phyloP scores from a whole-genome alignment of 2,113 vertebrate genomes.

The Cryptomyrus ogoouensis region DNA sequence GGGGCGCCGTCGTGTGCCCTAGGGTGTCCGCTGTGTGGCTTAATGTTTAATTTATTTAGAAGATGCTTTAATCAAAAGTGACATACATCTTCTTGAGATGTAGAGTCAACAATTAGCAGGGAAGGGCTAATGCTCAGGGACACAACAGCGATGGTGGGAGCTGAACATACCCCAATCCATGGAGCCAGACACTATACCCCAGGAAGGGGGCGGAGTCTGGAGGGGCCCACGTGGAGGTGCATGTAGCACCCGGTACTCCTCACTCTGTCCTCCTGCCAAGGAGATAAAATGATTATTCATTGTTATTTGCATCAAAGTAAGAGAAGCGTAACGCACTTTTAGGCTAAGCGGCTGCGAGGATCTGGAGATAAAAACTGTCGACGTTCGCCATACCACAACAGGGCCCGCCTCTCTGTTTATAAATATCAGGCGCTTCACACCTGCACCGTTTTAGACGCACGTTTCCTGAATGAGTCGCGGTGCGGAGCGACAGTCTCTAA shows the following conservation, averaged over 20 bases:
- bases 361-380: background rate
- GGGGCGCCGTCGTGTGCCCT: background rate
- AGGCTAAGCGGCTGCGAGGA: background rate
- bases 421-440: background rate
- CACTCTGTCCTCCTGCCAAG: background rate
- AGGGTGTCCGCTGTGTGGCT: background rate
- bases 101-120: background rate
- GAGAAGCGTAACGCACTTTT: background rate
- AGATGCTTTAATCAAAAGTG: background rate
- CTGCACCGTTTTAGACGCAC: constrained; percentile 16
- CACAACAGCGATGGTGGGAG: background rate
- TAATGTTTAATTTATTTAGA: background rate
- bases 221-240: background rate
- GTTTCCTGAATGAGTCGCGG: background rate
- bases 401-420: background rate
- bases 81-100: background rate
- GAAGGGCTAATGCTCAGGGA: background rate
- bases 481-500: background rate
- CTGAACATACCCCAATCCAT: too few relatives aligned
- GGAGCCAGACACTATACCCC: background rate
- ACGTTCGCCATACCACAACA: background rate
- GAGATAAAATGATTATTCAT: background rate
- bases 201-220: background rate
- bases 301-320: background rate
- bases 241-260: background rate